phyloP scores from a whole-genome alignment of 2,797 vertebrate species.

The Chaetophractus vellerosus region DNA sequence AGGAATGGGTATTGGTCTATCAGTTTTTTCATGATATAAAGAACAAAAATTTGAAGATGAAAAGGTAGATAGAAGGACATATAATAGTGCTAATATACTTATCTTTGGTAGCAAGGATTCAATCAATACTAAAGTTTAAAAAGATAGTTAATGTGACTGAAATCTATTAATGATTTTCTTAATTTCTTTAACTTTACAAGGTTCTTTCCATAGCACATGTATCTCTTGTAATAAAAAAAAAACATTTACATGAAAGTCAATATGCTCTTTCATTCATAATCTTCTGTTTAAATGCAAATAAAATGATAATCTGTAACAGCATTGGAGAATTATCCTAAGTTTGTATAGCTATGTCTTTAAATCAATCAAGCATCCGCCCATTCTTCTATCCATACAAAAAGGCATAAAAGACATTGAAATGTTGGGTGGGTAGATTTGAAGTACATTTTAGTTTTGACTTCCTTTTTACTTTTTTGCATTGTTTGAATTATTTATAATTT shows the following conservation, averaged over 20 bases:
- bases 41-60: neutral
- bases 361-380: neutral
- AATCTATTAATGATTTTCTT: neutral
- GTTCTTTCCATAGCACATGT: neutral
- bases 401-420: neutral
- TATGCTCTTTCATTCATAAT: neutral
- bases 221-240: neutral
- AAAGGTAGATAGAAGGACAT: neutral
- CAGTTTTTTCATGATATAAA: neutral
- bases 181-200: neutral
- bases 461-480: slow-evolving; percentile 2
- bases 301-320: neutral
- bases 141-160: slow-evolving; percentile 12
- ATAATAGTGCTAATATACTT: neutral
- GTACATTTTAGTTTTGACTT: neutral
- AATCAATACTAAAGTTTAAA: neutral
- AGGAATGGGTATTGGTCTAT: neutral
- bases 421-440: neutral
- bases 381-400: neutral
- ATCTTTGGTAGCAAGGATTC: slow-evolving; percentile 9
- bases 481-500: neutral
- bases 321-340: neutral
- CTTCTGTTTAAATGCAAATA: slow-evolving; percentile 38
- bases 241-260: neutral
- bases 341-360: slow-evolving; percentile 12